phyloP scores from a whole-genome alignment of 1,140 invertebrate species.

The Ctenoplectra terminalis region DNA sequence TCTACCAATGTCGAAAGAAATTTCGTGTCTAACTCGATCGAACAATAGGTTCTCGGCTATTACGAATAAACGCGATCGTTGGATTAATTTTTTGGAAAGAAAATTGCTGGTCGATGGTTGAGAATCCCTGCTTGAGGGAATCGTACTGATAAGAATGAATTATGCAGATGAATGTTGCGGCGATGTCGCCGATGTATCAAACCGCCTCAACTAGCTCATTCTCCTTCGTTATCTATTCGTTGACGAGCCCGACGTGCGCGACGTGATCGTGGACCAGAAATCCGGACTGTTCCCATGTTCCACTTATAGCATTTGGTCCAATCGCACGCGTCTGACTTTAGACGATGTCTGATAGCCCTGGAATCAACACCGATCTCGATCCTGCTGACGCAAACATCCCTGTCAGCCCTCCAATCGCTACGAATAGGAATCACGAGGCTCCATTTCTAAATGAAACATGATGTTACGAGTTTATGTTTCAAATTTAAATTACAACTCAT shows the following conservation, averaged over 20 bases:
- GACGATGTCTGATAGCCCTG: constrained; percentile 67
- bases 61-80: background rate
- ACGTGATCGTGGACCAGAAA: constrained; percentile 80
- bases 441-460: background rate
- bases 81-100: background rate
- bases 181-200: constrained; percentile 81
- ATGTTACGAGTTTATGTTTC: background rate
- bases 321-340: constrained; percentile 72
- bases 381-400: constrained; percentile 53
- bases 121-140: constrained; percentile 76
- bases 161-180: constrained; percentile 81
- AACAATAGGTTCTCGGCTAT: background rate
- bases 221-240: constrained; percentile 81
- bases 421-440: background rate
- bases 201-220: constrained; percentile 81
- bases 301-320: constrained; percentile 74
- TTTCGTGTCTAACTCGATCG: background rate
- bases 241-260: constrained; percentile 77
- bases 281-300: constrained; percentile 80
- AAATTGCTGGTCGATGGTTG: constrained; percentile 56
- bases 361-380: constrained; percentile 61
- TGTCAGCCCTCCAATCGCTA: constrained; percentile 20
- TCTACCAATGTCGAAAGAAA: background rate
- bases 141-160: constrained; percentile 80
- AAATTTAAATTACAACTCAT: background rate